Evolutionary conservation across 2,888 invertebrate genomes (phyloP).

Genomic region (Aromia moschata): DNA sequence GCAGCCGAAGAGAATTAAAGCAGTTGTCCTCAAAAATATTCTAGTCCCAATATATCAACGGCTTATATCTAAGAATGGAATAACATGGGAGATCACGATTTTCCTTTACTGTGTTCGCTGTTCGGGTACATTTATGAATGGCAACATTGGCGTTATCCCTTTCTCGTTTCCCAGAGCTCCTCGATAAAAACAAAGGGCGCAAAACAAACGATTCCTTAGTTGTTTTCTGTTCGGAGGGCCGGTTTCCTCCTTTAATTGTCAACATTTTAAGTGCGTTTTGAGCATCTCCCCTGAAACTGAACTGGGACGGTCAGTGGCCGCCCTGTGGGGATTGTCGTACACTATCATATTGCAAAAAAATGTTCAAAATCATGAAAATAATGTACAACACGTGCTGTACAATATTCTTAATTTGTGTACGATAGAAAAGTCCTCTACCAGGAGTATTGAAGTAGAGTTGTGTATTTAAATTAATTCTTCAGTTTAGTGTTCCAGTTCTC

Average conservation of each 20-base stretch:
- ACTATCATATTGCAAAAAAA: too few species aligned
- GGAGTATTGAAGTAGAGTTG: too few species aligned
- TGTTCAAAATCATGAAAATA: too few species aligned
- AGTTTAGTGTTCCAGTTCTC: too few species aligned
- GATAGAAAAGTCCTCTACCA: too few species aligned
- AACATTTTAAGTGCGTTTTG: constrained; percentile 45
- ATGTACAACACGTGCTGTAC: too few species aligned
- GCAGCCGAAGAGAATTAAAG: constrained; percentile 2
- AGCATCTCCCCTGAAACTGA: constrained; percentile 25
- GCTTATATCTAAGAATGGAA: constrained; percentile 44
- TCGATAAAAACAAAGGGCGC: constrained; percentile 43
- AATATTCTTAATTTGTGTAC: too few species aligned
- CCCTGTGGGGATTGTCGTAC: too few species aligned
- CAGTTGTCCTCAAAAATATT: constrained; percentile 16
- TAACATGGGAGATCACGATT: constrained; percentile 50
- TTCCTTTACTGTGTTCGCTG: constrained; percentile 38
- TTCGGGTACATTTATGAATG: constrained; percentile 46
- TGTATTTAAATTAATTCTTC: too few species aligned
- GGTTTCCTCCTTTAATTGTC: constrained; percentile 47
- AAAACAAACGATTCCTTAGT: constrained; percentile 39
- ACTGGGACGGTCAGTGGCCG: constrained; percentile 28
- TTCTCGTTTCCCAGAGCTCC: constrained; percentile 32
- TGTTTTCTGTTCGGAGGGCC: constrained; percentile 34
- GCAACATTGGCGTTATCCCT: constrained; percentile 48
- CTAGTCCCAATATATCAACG: constrained; percentile 29